These are phyloP conservation scores for Andrena minutula DNA, from an alignment of 2,888 invertebrate genomes.

Conservation along the genomic window DNA sequence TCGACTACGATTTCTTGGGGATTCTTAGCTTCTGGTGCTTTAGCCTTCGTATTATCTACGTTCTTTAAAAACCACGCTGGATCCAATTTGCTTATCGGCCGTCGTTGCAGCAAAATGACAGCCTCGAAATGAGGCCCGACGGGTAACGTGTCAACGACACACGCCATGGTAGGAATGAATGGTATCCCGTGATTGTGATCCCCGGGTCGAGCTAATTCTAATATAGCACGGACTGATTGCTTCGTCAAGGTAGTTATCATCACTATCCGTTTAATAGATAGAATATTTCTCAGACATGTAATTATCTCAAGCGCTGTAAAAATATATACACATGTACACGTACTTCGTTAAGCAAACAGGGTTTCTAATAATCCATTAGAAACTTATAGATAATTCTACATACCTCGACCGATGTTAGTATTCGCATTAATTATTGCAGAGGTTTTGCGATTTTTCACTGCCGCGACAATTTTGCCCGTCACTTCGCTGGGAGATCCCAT, in stretches of 20 bases:
- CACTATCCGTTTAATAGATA: conserved; percentile 78
- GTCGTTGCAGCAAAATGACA: conserved; percentile 81
- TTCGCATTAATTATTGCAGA: conserved; percentile 81
- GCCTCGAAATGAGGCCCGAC: conserved; percentile 81
- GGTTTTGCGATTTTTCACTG: conserved; percentile 75
- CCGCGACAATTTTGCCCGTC: conserved; percentile 74
- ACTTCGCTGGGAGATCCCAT: conserved; percentile 80
- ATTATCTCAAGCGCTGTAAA: conserved; percentile 81
- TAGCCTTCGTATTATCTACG: conserved; percentile 1
- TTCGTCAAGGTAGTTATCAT: conserved; percentile 83
- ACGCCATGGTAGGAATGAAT: conserved; percentile 81
- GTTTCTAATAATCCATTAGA: no score
- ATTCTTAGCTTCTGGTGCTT: conserved; percentile 29
- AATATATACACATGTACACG: background rate
- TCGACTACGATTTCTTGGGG: conserved; percentile 22
- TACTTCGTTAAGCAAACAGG: conserved; percentile 43
- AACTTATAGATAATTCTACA: no score
- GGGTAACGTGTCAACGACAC: conserved; percentile 82
- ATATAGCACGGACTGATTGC: conserved; percentile 82
- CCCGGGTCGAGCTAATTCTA: conserved; percentile 81
- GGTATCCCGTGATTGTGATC: conserved; percentile 77
- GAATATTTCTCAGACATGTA: conserved; percentile 79
- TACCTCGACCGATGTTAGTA: conserved; percentile 81
- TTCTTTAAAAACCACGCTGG: conserved; percentile 34
- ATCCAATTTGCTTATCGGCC: conserved; percentile 76